Evolutionary conservation across 2,113 vertebrate genomes (phyloP), one percentile per base, ranked within the genome.

Genomic region (Hylia prasina): DNA sequence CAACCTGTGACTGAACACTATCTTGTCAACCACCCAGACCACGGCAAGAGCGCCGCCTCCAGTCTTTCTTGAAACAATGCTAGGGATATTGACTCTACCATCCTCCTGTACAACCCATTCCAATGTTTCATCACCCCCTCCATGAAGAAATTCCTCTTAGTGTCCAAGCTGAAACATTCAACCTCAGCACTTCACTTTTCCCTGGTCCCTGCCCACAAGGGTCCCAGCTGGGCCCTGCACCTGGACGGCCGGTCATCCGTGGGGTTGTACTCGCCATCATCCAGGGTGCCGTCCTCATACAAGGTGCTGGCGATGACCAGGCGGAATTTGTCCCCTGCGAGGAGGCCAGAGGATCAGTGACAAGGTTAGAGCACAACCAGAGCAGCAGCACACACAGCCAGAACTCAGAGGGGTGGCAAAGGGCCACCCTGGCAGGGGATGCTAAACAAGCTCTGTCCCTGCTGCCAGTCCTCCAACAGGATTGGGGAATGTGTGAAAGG

Each of bases 281-380:
- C 99, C 64, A 99, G 98, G 1, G 99, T 99, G 70, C 99, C 99
- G 0, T 99, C 99, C 97, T 99, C 99, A 37, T 99, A 99, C 89
- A 99, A 97, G 3, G 99, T 99, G 96, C 99, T 99, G 81, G 99
- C 99, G 23, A 99, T 99, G 31, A 99, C 99, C 96, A 99, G 94
- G 61, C 99, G 98, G 93, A 99, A 99, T 76, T 99, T 99, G 97
- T 99, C 99, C 80, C 99, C 99, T 99, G 79, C 11, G 31, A 90
- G 72, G 8, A 80, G 15, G 11, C 37, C 51, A 72, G 27, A 86
- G 42, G 5, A 79, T 7, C 1, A 1, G 30, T 28, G 33, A 71
- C 47, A 68, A 65, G 20, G 30, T 0, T 2, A 7, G 8, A 37
- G 51, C 4, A 4, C 30, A 53, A n/a, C 9, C 31, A 54, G 31